Percentiles rank a stretch among this genome's conserved stretches.
phyloP scores from a whole-genome alignment of 2,888 invertebrate species.

The Pristionchus mayeri region DNA sequence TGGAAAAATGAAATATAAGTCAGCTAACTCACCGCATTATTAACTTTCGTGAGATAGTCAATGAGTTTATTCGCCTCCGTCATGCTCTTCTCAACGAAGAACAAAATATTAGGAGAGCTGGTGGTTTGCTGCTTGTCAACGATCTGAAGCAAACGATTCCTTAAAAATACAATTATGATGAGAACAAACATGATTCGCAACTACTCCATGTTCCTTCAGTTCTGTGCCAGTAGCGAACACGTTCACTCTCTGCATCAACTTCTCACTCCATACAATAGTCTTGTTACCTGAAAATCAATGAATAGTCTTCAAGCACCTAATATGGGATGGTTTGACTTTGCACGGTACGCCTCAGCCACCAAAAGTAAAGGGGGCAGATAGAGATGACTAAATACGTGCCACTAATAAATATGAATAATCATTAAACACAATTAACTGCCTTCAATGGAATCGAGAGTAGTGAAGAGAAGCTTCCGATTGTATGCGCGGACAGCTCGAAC shows the following conservation, averaged over 20 bases:
- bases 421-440: conserved; percentile 55
- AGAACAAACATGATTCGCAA: conserved; percentile 11
- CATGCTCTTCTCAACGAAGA: conserved; percentile 49
- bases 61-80: conserved; percentile 46
- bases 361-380: too few species aligned
- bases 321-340: not conserved
- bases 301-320: too few species aligned
- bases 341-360: too few species aligned
- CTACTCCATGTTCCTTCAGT: conserved; percentile 40
- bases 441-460: conserved; percentile 66
- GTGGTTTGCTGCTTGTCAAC: conserved; percentile 19
- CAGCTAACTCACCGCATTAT: conserved; percentile 2
- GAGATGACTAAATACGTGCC: too few species aligned
- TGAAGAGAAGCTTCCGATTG: conserved; percentile 64
- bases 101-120: not conserved
- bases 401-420: too few species aligned
- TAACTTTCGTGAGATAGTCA: conserved; percentile 13
- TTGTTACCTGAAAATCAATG: conserved; percentile 23
- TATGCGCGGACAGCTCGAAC: conserved; percentile 59
- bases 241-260: conserved; percentile 35
- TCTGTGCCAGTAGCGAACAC: conserved; percentile 34
- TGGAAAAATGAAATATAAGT: not conserved
- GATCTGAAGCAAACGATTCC: not conserved
- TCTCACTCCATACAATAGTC: conserved; percentile 46
- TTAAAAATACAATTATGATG: too few species aligned